Evolutionary conservation across 2,888 invertebrate species (phyloP).

Genomic region (Tribolium freemani): DNA sequence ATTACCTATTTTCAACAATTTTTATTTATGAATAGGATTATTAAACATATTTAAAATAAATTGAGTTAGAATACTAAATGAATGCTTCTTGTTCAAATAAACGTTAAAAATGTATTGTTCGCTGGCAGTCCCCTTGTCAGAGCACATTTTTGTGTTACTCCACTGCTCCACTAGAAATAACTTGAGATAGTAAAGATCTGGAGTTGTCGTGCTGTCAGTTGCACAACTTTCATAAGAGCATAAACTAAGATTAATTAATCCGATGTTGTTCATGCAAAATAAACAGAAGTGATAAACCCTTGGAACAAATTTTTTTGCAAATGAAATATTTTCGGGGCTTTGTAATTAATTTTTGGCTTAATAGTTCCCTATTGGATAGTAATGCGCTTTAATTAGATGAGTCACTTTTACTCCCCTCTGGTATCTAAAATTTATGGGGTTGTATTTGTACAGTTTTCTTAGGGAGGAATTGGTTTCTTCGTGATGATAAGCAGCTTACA

Average conservation of each 20-base stretch:
- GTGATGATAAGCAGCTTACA: not conserved
- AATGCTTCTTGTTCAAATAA: not conserved
- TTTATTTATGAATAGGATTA: not conserved
- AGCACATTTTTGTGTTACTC: not conserved
- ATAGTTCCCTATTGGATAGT: slow-evolving; percentile 9
- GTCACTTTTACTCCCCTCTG: slow-evolving; percentile 2
- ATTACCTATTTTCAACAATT: not conserved
- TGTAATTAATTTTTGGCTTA: slow-evolving; percentile 6
- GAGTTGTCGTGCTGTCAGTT: not conserved
- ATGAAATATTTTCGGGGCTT: not conserved
- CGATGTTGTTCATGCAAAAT: not conserved
- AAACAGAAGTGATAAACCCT: no score
- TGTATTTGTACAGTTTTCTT: slow-evolving; percentile 8
- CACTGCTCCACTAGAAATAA: not conserved
- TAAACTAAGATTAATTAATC: not conserved
- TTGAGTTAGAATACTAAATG: not conserved
- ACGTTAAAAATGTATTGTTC: not conserved
- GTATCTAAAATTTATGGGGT: slow-evolving; percentile 1
- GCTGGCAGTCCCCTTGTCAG: not conserved
- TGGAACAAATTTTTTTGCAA: no score
- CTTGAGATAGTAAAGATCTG: not conserved
- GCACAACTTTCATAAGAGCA: not conserved
- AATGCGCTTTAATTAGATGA: slow-evolving; percentile 26
- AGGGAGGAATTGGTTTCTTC: not conserved
- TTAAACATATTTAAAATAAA: not conserved